Conservation (phyloP, 2,888 invertebrate genomes). For the Drosophila hamatofila region DNA sequence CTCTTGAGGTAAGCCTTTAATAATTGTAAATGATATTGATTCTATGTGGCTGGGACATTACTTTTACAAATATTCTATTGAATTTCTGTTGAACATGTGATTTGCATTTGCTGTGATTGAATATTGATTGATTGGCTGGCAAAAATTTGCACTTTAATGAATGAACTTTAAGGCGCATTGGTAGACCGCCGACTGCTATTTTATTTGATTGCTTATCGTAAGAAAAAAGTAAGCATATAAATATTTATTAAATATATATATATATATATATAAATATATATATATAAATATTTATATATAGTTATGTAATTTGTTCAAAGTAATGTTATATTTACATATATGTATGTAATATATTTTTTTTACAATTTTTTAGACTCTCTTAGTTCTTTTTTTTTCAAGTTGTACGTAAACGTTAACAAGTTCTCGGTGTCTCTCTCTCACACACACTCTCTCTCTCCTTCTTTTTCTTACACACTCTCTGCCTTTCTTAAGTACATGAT, state of each 20-base stretch:
- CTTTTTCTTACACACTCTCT: not conserved
- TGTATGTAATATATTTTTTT: too few relatives aligned
- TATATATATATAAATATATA: too few relatives aligned
- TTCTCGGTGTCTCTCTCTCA: not conserved
- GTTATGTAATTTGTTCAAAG: not conserved
- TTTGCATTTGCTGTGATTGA: slow-evolving; percentile 31
- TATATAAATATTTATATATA: not conserved
- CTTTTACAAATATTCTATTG: slow-evolving; percentile 12
- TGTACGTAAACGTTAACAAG: too few relatives aligned
- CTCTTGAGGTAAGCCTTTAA: slow-evolving; percentile 14
- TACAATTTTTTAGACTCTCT: too few relatives aligned
- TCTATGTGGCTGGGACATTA: slow-evolving; percentile 24
- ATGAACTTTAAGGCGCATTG: slow-evolving; percentile 1
- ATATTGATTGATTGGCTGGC: slow-evolving; percentile 15
- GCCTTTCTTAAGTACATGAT: not conserved
- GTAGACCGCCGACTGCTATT: not conserved
- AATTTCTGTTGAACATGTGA: slow-evolving; percentile 33
- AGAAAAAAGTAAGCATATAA: not conserved
- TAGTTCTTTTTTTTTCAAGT: too few relatives aligned
- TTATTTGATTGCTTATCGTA: not conserved
- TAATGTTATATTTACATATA: not conserved
- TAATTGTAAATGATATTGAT: slow-evolving; percentile 24
- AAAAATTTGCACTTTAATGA: slow-evolving; percentile 5
- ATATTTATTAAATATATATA: too few relatives aligned
- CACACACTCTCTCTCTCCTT: not conserved